Base-by-base conservation (phyloP, 2,888 invertebrate species). In the Callinectes sapidus region DNA sequence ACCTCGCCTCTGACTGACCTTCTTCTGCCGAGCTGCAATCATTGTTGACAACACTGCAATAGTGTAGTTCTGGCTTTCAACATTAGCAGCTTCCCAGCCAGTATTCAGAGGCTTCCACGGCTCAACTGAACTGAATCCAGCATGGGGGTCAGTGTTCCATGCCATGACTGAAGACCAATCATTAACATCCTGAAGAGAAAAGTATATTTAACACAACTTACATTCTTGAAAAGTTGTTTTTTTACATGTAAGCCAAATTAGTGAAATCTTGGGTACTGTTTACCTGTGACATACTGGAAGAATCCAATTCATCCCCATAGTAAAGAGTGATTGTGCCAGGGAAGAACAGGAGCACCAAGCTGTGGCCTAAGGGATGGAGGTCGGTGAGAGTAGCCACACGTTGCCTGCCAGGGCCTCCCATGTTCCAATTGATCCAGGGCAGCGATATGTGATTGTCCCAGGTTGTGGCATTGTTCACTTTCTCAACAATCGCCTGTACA, bases 301-400 rank as follows among this genome's bases (percentile, higher is more conserved):
- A 96, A 1, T 97, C 97, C 94, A 98, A 97, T 96, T 99, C 98
- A 95, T 99, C 98, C 0, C 98, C 98, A 95, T 99, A 99, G 96
- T 98, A 98, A 95, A 98, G 97, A 95, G 97, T 97, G 0, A 98
- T 97, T 0, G 98, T 98, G 5, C 97, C 99, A 0, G 98, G 98
- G 77, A 99, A 96, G 96, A 97, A 97, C 95, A 98, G 96, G 95
- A 98, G 97, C 95, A 99, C 96, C 94, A 98, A 96, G 1, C 97
- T 96, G 8, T 97, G 96, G 1, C 97, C 97, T 87, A 97, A 96
- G 42, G 97, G 97, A 42, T 97, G 97, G 95, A 97, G 97, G 18
- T 35, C 32, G 10, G 88, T 88, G 23, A 87, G 54, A 18, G 87
- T 35, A 14, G 77, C 81, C 28, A 90, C 61, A 10, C 90, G 90